Conservation (phyloP, 2,797 vertebrate species). For the Gymnopithys bicolor region DNA sequence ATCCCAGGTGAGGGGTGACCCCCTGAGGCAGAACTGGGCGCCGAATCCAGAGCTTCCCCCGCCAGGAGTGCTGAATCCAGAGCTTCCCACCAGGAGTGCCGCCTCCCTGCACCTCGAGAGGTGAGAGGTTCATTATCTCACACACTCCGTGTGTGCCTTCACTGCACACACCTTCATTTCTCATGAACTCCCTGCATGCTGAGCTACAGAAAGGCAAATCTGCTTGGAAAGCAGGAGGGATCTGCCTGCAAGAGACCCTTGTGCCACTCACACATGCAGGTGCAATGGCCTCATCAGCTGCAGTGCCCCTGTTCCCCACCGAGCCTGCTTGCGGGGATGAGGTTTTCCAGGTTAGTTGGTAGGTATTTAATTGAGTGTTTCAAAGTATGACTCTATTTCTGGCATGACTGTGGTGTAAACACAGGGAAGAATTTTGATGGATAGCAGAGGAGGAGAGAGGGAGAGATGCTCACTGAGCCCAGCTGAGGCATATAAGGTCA, state of each 20-base stretch:
- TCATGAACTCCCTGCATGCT: background rate
- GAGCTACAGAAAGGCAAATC: conserved; percentile 10
- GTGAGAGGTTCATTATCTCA: conserved; percentile 24
- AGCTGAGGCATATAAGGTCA: background rate
- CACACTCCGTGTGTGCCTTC: background rate
- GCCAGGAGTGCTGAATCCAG: background rate
- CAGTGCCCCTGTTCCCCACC: background rate
- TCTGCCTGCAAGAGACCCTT: background rate
- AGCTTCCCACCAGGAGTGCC: background rate
- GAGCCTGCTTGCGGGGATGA: background rate
- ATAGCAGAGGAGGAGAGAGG: background rate
- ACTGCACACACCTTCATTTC: background rate
- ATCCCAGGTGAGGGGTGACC: fast-evolving
- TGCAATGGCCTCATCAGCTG: background rate
- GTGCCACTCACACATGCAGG: background rate
- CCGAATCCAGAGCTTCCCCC: background rate
- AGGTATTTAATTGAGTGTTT: background rate
- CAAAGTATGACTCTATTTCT: background rate
- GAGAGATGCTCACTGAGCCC: background rate
- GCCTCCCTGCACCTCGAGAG: background rate
- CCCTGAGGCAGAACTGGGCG: fast-evolving
- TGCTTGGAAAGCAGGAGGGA: background rate
- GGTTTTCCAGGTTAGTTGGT: background rate
- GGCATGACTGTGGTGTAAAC: background rate
- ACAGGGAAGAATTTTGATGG: conserved; percentile 11